Evolutionary conservation across 2,113 vertebrate species (phyloP).

Genomic region (Tauraco erythrolophus): DNA sequence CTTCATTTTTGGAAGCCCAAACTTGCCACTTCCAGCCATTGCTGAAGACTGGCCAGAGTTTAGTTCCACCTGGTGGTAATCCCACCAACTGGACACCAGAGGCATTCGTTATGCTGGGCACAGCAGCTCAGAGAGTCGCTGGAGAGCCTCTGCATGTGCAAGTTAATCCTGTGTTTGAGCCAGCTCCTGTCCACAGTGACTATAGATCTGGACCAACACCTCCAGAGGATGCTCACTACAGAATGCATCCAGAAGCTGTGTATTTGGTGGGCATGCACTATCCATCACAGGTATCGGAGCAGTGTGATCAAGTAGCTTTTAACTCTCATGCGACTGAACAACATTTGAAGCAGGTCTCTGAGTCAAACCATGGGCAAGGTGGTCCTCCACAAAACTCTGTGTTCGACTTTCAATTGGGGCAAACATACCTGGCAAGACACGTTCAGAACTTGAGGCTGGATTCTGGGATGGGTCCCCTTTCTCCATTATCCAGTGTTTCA

Average conservation of each 20-base stretch:
- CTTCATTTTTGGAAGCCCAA: conserved; percentile 96
- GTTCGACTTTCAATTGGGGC: conserved; percentile 85
- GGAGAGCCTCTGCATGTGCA: conserved; percentile 85
- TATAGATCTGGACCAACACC: conserved; percentile 83
- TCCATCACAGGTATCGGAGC: conserved; percentile 77
- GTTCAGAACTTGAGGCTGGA: conserved; percentile 84
- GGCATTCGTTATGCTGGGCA: conserved; percentile 78
- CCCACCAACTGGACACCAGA: conserved; percentile 80
- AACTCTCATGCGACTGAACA: conserved; percentile 63
- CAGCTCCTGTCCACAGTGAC: conserved; percentile 84
- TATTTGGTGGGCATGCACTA: conserved; percentile 81
- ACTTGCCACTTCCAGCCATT: conserved; percentile 91
- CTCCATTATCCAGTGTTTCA: conserved; percentile 75
- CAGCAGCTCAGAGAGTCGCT: conserved; percentile 83
- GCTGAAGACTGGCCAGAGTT: conserved; percentile 87
- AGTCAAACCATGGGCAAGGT: conserved; percentile 76
- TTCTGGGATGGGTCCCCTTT: conserved; percentile 76
- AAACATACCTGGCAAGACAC: conserved; percentile 82
- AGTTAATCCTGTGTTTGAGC: conserved; percentile 79
- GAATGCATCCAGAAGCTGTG: conserved; percentile 86
- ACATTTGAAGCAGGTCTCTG: conserved; percentile 74
- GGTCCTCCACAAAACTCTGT: conserved; percentile 80
- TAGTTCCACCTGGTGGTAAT: conserved; percentile 86
- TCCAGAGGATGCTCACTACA: conserved; percentile 84
- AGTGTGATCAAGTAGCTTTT: conserved; percentile 74